These are phyloP conservation scores for Gymnarchus niloticus DNA, from an alignment of 2,113 vertebrate genomes.

Conservation along the genomic window DNA sequence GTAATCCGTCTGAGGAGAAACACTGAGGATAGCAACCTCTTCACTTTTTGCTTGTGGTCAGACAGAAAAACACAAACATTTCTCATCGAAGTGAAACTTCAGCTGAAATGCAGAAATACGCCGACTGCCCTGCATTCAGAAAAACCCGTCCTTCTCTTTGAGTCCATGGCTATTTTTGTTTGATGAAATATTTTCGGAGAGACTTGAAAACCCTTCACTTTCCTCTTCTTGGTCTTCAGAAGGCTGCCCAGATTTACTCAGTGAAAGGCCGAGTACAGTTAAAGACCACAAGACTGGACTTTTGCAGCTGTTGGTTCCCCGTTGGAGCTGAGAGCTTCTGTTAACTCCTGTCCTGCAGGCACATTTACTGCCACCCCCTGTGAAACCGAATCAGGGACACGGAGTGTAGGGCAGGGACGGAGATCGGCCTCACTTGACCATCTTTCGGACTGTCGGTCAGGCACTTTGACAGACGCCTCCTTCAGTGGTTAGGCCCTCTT, in stretches of 20 bases:
- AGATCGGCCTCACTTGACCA: neutral
- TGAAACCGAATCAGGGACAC: too few species aligned
- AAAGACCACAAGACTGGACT: slow-evolving; percentile 37
- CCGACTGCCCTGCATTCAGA: slow-evolving; percentile 41
- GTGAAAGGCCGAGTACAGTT: slow-evolving; percentile 14
- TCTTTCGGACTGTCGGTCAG: too few species aligned
- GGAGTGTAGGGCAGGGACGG: neutral
- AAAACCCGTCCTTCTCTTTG: slow-evolving; percentile 48
- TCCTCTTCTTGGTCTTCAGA: slow-evolving; percentile 46
- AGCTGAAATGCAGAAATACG: slow-evolving; percentile 48
- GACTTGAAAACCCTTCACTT: slow-evolving; percentile 55
- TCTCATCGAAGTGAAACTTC: slow-evolving; percentile 50
- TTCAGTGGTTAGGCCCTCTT: too few species aligned
- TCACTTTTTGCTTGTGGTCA: slow-evolving; percentile 54
- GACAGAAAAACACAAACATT: slow-evolving; percentile 49
- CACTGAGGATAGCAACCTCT: slow-evolving; percentile 46
- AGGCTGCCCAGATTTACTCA: neutral
- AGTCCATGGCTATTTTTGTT: slow-evolving; percentile 61
- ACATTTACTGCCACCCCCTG: too few species aligned
- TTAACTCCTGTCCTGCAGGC: too few species aligned
- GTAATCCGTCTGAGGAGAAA: slow-evolving; percentile 44
- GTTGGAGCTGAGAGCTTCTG: slow-evolving; percentile 43
- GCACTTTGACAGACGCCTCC: too few species aligned
- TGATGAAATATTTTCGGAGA: slow-evolving; percentile 64
- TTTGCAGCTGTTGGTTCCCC: slow-evolving; percentile 60